Base-by-base conservation (phyloP, 2,888 invertebrate species). In the Cheilosia pagana region DNA sequence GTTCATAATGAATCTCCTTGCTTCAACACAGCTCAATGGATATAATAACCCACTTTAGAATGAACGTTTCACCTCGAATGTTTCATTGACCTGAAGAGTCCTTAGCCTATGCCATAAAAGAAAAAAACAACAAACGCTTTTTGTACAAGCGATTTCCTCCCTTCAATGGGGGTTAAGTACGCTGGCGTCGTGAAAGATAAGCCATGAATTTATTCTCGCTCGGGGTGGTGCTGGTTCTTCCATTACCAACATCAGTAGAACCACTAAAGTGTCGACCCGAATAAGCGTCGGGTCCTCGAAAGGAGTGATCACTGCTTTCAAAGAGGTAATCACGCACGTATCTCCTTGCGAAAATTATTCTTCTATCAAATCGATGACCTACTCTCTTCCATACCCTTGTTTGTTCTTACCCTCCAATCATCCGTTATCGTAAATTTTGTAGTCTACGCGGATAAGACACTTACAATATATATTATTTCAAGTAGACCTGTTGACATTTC, bases 321-420 rank as follows among this genome's bases (percentile, higher is more conserved):
- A 83, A 83, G 74, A 83, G 62, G 55, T 78, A 78, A 83, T 83
- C 78, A 82, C 78, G 82, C 82, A 82, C 82, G 82, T 70, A 83
- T 78, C 68, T 68, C 78, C 45, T 50, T 14, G 57, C 25, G 12
- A 45, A 62, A 53, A 53, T 31, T 45, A 43, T 71, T 53, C 52
- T 76, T 59, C 31, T 57, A 74, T 65, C 68, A 78, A 83, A 83
- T 83, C 83, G 78, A 83, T 83, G 83, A 74, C 78, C 83, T 74
- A 83, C 78, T 78, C 68, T 57, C 8, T 45, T 19, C 21, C 5
- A 39, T 25, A 43, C 25, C n/a, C 21, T 59, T 59, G 57, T 8
- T 60, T 50, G 25, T 10, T 1, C 16, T 16, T 21, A 4, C 43
- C 16, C 8, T 3, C 16, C 45, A 8, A 8, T 45, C 14, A n/a